Base-by-base conservation (phyloP, 1,140 invertebrate species). In the Macrocentrus cingulum region DNA sequence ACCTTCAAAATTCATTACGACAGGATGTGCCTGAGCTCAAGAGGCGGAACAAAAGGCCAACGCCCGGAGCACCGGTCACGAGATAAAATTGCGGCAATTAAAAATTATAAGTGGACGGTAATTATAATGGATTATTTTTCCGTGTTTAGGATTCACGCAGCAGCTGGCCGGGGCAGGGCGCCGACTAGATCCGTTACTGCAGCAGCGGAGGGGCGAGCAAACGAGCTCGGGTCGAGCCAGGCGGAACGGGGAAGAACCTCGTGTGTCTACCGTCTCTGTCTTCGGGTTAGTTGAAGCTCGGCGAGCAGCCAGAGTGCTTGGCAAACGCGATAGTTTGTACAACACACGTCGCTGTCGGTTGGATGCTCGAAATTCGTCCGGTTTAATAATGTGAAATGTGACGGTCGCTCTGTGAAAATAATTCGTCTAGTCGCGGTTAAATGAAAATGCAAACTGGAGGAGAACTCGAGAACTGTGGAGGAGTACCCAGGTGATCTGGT, bases 241-340 rank as follows among this genome's bases (percentile, higher is more conserved):
- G 44, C 54, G 54, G 44, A 56, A 56, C 54, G 54, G 54, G 53
- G 42, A 56, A 56, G 53, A 56, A 56, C 53, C 53, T 56, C 53
- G 53, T 56, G 53, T 56, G 42, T 56, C 53, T 56, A 46, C 53
- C 53, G 42, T 56, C 53, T 56, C 53, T 56, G 53, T 56, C 53
- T 56, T 56, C 20, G 16, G 16, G 36, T 56, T 46, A 56, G 51
- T 54, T 54, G 37, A 39, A 54, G 51, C 51, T 54, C 36, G 51
- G 39, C 51, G 20, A 54, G 51, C 51, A 54, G 51, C 23, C 39
- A 25, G 51, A 25, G 39, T 22, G 37, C 51, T 42, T 13, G 51
- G n/a, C 22, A 13, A 18, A 20, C n/a, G n/a, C 50, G 19, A 1
- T 23, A 20, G 44, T 46, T 29, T 23, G 39, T 16, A n/a, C n/a